Evolutionary conservation across 2,113 vertebrate species (phyloP), one percentile per base, ranked within the genome.

Genomic region (Cebus imitator): DNA sequence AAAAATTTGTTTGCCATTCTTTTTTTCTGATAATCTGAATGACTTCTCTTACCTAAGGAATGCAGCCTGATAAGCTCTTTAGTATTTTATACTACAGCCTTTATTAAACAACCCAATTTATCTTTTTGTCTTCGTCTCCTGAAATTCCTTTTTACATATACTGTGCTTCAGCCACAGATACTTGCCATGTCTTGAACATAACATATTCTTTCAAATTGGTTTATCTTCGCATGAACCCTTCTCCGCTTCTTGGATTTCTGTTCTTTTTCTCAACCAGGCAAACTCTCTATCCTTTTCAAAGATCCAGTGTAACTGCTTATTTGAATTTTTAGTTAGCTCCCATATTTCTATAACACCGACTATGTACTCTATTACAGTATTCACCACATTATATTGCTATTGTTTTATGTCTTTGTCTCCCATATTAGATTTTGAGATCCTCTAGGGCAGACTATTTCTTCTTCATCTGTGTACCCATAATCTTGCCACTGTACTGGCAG

Each of bases 221-320:
- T 88, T 95, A 11, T 35, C 35, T 50, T 94, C 90, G 50, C 92
- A 79, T n/a, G 76, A 92, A 83, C 32, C 40, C 27, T 43, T 94
- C 32, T 57, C n/a, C 61, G 90, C 95, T 79, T n/a, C 57, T 81
- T 90, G 85, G 81, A 85, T 94, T 88, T 85, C 70, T 92, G 50
- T 76, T 20, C 40, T 6, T 18, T 35, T 73, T 96, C 70, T 6
- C 23, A 4, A 73, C 11, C 37, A 70, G 32, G 20, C 37, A 85
- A 85, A 50, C 35, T 84, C 68, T 3, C 23, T n/a, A 1, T 40
- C 50, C 68, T 84, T 57, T 57, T 86, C 52, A 92, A 83, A 87
- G 52, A 79, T 9, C 40, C 55, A 21, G 73, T 35, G 2, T 68
- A 64, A 25, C 32, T 68, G 52, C 52, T 81, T 89, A 50, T 90